Evolutionary conservation across 2,888 invertebrate genomes (phyloP).

Genomic region (Aleiodes leptofemur): DNA sequence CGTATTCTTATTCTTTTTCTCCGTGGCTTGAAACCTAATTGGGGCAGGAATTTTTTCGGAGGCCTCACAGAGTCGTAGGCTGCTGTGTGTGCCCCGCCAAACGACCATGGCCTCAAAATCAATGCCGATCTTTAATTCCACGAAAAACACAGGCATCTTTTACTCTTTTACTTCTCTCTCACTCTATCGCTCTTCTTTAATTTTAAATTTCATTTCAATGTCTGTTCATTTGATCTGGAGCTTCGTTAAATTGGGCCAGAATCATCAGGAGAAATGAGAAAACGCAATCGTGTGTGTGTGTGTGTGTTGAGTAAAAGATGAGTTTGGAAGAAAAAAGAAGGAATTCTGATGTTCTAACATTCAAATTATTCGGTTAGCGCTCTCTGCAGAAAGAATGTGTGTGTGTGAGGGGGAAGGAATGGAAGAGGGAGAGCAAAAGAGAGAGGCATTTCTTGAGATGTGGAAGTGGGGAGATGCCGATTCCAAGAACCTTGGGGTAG

Average conservation of each 20-base stretch:
- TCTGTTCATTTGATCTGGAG: conserved; percentile 2
- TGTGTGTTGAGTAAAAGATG: too few relatives aligned
- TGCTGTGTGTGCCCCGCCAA: conserved; percentile 49
- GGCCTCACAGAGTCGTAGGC: conserved; percentile 41
- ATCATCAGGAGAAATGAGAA: conserved; percentile 21
- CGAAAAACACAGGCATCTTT: conserved; percentile 23
- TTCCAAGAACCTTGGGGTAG: conserved; percentile 70
- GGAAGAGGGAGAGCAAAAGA: conserved; percentile 25
- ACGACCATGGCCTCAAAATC: conserved; percentile 37
- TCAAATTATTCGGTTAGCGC: conserved; percentile 40
- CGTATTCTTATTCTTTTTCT: conserved; percentile 36
- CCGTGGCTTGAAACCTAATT: conserved; percentile 64
- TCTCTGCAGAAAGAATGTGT: conserved; percentile 48
- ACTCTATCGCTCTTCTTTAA: not conserved
- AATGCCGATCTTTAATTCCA: conserved; percentile 44
- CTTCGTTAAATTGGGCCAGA: conserved; percentile 8
- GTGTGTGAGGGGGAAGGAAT: not conserved
- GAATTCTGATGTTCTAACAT: conserved; percentile 25
- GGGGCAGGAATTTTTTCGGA: conserved; percentile 67
- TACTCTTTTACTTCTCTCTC: conserved; percentile 11
- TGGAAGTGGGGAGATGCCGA: conserved; percentile 54
- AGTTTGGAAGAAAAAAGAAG: conserved; percentile 14
- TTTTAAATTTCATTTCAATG: conserved; percentile 47
- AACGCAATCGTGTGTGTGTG: not conserved
- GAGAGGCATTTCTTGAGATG: conserved; percentile 39